Evolutionary conservation across 2,888 invertebrate genomes (phyloP).

Genomic region (Morinoia aosen): DNA sequence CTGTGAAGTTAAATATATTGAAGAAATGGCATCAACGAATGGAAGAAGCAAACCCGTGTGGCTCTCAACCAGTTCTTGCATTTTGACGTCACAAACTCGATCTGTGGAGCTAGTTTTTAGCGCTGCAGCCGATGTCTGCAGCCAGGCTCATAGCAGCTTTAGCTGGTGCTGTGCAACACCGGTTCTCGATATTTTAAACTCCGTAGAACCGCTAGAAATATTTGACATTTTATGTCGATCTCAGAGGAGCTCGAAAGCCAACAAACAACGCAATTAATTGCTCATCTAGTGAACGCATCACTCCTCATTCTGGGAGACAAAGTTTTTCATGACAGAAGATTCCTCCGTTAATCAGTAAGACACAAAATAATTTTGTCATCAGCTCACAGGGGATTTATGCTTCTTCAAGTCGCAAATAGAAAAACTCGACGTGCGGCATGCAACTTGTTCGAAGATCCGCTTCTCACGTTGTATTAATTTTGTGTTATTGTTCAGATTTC

Average conservation of each 20-base stretch:
- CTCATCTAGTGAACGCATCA: neutral
- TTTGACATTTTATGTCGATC: neutral
- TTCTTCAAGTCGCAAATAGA: neutral
- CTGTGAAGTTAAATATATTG: neutral
- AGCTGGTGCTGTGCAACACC: neutral
- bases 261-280: neutral
- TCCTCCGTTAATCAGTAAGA: neutral
- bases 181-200: neutral
- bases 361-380: neutral
- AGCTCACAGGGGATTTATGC: neutral
- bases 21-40: neutral
- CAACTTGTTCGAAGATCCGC: neutral
- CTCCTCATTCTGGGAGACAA: neutral
- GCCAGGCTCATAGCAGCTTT: neutral
- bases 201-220: neutral
- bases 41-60: neutral
- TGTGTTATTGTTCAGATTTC: neutral
- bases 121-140: neutral
- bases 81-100: neutral
- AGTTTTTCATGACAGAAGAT: neutral
- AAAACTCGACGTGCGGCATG: neutral
- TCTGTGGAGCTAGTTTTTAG: neutral
- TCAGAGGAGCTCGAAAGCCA: neutral
- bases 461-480: neutral
- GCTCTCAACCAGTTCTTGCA: constrained; percentile 13